These are phyloP conservation scores for Chymomyza costata DNA, from an alignment of 1,140 invertebrate genomes.

Conservation along the genomic window DNA sequence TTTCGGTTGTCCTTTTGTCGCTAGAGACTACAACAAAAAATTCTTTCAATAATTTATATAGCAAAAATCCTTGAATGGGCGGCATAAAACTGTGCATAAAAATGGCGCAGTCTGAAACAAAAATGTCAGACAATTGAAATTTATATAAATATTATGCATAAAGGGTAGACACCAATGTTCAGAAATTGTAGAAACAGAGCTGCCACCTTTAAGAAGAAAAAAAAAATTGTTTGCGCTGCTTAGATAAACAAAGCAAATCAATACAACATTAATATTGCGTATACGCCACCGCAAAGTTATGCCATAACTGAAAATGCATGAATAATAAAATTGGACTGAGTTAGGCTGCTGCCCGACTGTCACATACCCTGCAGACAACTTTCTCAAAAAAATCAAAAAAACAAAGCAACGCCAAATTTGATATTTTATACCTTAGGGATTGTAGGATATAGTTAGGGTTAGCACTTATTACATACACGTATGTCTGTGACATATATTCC, in stretches of 20 bases:
- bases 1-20: slow-evolving; percentile 51
- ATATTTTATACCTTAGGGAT: too few relatives aligned
- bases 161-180: too few relatives aligned
- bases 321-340: not conserved
- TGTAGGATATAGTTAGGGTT: too few relatives aligned
- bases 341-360: too few relatives aligned
- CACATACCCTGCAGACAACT: too few relatives aligned
- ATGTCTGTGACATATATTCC: too few relatives aligned
- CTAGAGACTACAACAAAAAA: slow-evolving; percentile 22
- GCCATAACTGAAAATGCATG: slow-evolving; percentile 51
- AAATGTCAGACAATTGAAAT: slow-evolving; percentile 62
- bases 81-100: slow-evolving; percentile 1
- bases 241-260: slow-evolving; percentile 55
- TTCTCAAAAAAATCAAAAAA: too few relatives aligned
- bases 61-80: not conserved
- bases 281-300: slow-evolving; percentile 40
- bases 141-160: too few relatives aligned
- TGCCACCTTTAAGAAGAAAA: too few relatives aligned
- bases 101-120: slow-evolving; percentile 22
- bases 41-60: slow-evolving; percentile 65
- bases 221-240: slow-evolving; percentile 11
- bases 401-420: not conserved
- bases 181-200: too few relatives aligned
- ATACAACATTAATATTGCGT: slow-evolving; percentile 41
- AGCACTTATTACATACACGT: too few relatives aligned